These are phyloP conservation scores for Tanypteryx hageni DNA, from an alignment of 2,888 invertebrate genomes.

Conservation along the genomic window DNA sequence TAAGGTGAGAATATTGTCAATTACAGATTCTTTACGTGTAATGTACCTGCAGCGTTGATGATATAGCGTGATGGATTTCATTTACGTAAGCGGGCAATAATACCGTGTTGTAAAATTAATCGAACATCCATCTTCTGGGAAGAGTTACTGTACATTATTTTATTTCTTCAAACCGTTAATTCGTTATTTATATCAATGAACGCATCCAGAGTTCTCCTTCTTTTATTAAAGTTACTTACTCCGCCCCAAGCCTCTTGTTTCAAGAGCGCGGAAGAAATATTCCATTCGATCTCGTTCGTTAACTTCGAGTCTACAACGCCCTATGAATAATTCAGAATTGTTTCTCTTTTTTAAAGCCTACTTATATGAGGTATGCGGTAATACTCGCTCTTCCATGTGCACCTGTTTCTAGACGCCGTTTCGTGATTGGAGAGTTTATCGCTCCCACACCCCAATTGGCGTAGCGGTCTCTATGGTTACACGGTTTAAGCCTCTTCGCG, in stretches of 20 bases:
- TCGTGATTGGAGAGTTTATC: conserved; percentile 34
- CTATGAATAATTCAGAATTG: conserved; percentile 37
- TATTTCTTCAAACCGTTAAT: background rate
- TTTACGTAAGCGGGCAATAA: too few species aligned
- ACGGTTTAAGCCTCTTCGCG: background rate
- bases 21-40: too few species aligned
- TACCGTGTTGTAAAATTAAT: too few species aligned
- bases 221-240: background rate
- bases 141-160: too few species aligned
- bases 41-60: too few species aligned
- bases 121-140: too few species aligned
- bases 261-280: background rate
- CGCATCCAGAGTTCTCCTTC: background rate
- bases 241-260: background rate
- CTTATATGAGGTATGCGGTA: background rate
- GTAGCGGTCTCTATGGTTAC: conserved; percentile 19
- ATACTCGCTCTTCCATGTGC: background rate
- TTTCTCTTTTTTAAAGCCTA: background rate
- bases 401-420: conserved; percentile 3
- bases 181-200: background rate
- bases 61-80: too few species aligned
- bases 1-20: too few species aligned
- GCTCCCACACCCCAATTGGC: background rate
- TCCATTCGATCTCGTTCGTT: background rate
- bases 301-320: background rate